Conservation (phyloP, 2,797 vertebrate genomes). For the Eupleurogrammus muticus region DNA sequence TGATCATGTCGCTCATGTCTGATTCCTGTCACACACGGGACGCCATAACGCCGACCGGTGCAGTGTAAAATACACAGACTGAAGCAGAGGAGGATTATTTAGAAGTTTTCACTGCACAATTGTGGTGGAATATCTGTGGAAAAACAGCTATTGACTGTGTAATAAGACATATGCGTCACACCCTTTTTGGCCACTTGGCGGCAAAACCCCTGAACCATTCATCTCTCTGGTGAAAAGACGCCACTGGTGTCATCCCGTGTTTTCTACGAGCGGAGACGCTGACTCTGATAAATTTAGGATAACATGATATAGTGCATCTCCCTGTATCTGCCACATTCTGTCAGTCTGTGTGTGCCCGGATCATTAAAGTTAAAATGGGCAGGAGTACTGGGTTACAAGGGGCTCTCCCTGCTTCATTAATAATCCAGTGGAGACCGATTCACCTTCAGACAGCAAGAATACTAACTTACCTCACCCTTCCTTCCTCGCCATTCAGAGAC, state of each 20-base stretch:
- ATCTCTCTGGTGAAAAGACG: no score
- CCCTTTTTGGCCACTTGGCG: no score
- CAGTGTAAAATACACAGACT: no score
- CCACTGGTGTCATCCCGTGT: background rate
- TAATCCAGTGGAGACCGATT: conserved; percentile 58
- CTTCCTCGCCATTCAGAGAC: conserved; percentile 34
- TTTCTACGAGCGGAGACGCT: background rate
- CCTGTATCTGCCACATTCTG: background rate
- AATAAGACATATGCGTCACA: no score
- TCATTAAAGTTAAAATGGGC: conserved; percentile 68
- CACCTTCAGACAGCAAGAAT: conserved; percentile 56
- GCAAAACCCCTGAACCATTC: no score
- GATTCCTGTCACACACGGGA: no score
- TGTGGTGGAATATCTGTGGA: no score
- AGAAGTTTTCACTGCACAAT: no score
- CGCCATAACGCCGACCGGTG: no score
- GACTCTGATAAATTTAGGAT: background rate
- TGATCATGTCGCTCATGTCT: no score
- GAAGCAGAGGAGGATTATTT: no score
- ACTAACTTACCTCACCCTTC: conserved; percentile 41
- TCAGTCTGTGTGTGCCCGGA: conserved; percentile 43
- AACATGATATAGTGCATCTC: background rate
- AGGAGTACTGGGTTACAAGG: conserved; percentile 56
- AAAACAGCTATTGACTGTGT: no score
- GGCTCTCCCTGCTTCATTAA: conserved; percentile 67